phyloP scores from a whole-genome alignment of 2,797 vertebrate genomes.

The Chloroceryle amazona region DNA sequence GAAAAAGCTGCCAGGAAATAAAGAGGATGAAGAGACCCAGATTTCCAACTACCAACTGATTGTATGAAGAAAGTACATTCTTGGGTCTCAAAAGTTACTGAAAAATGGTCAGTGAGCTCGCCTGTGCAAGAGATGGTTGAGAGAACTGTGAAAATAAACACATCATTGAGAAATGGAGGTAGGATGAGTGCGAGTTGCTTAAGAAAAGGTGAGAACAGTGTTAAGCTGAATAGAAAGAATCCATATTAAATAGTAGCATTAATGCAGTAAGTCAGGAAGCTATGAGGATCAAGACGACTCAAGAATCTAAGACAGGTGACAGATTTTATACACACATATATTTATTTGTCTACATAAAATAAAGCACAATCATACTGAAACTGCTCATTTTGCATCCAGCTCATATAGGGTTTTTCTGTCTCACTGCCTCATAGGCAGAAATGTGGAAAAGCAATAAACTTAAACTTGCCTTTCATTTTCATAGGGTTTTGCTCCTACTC shows the following conservation, averaged over 20 bases:
- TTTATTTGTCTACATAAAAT: slow-evolving; percentile 11
- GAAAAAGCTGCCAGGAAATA: slow-evolving; percentile 27
- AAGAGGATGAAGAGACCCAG: slow-evolving; percentile 33
- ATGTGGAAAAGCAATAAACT: not conserved
- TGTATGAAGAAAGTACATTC: slow-evolving; percentile 21
- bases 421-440: not conserved
- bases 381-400: not conserved
- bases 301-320: not conserved
- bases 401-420: not conserved
- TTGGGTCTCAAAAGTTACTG: slow-evolving; percentile 43
- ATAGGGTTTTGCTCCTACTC: not conserved
- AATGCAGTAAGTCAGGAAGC: slow-evolving; percentile 20
- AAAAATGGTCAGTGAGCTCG: slow-evolving; percentile 65
- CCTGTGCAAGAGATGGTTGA: slow-evolving; percentile 49
- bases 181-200: slow-evolving; percentile 71
- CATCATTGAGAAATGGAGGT: slow-evolving; percentile 65
- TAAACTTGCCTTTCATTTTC: not conserved
- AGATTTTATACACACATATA: not conserved
- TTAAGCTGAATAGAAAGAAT: slow-evolving; percentile 30
- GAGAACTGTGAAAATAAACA: slow-evolving; percentile 72
- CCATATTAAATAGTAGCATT: slow-evolving; percentile 48
- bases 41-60: slow-evolving; percentile 49
- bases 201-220: slow-evolving; percentile 68
- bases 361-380: not conserved
- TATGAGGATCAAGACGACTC: not conserved